Evolutionary conservation across 2,113 vertebrate genomes (phyloP).

Genomic region (Marmota flaviventris): DNA sequence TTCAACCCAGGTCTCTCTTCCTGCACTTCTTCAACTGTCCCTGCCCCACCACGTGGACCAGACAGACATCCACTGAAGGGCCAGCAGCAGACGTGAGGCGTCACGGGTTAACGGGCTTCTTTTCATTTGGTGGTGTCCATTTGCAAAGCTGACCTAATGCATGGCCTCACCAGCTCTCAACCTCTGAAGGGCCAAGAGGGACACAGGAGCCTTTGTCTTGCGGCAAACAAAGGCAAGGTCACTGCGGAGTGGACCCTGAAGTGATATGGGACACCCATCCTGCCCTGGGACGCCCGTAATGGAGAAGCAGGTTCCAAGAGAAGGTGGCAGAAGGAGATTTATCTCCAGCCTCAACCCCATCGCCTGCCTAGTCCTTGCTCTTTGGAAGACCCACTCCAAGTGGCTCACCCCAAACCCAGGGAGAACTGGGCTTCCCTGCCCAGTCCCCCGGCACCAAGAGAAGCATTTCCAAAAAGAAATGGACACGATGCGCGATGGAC

Average conservation of each 20-base stretch:
- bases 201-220: conserved; percentile 75
- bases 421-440: conserved; percentile 38
- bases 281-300: rapidly evolving
- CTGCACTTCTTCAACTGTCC: neutral
- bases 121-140: neutral
- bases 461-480: conserved; percentile 58
- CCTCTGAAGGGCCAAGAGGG: conserved; percentile 48
- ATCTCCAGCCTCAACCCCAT: neutral
- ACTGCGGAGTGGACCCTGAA: conserved; percentile 31
- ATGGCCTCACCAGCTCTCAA: conserved; percentile 34
- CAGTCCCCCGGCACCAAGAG: conserved; percentile 34
- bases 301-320: neutral
- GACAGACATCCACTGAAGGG: neutral
- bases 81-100: neutral
- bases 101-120: rapidly evolving
- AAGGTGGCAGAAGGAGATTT: neutral
- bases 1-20: neutral
- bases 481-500: neutral
- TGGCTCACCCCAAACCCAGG: conserved; percentile 15
- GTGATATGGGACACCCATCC: neutral
- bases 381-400: neutral
- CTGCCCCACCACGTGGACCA: neutral
- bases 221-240: conserved; percentile 71
- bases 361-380: neutral
- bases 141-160: conserved; percentile 78